Base-by-base conservation (phyloP, 2,113 vertebrate genomes). In the Sprattus sprattus region DNA sequence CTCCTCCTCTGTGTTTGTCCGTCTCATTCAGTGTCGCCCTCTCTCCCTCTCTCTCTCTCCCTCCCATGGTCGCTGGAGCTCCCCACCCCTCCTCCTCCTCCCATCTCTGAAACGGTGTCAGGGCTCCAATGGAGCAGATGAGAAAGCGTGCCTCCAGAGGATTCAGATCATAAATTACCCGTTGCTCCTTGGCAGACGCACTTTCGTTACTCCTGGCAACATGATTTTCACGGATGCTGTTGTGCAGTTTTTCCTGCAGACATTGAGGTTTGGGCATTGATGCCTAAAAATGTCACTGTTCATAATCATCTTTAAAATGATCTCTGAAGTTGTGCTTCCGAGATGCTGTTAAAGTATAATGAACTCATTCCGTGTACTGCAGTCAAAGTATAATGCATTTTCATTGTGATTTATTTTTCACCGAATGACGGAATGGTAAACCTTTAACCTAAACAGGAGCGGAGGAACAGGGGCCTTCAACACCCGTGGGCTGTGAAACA, bases 1-100 rank as follows among this genome's bases (percentile, higher is more conserved):
- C 88, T 86, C 86, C 88, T 60, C 18, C 89, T 87, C 91, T 45
- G 10, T 83, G 47, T 67, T 88, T 89, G 91, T 91, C 92, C 85
- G 90, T 92, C 94, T 94, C 92, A 93, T 93, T 94, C 94, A 93
- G 86, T 92, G 88, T 94, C 91, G 92, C 92, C 93, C 93, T 91
- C 92, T 91, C 93, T 64, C 88, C 83, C 82, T 46, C 85, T 85
- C 88, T 60, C 88, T 86, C 85, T 86, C 84, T 80, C 88, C 57
- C 87, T 84, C 86, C 75, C n/a, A 25, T 25, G 60, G 60, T 64
- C 60, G 60, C 60, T 64, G n/a, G 60, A 64, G 60, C 60, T 75
- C 25, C 67, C 10, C 28, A 78, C 28, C 71, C 25, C 71, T 78
- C 32, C 71, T 78, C 32, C 71, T 32, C 52, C 75, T 75, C 89